Base-by-base conservation (phyloP, 2,113 vertebrate species). In the Zosterops borbonicus region DNA sequence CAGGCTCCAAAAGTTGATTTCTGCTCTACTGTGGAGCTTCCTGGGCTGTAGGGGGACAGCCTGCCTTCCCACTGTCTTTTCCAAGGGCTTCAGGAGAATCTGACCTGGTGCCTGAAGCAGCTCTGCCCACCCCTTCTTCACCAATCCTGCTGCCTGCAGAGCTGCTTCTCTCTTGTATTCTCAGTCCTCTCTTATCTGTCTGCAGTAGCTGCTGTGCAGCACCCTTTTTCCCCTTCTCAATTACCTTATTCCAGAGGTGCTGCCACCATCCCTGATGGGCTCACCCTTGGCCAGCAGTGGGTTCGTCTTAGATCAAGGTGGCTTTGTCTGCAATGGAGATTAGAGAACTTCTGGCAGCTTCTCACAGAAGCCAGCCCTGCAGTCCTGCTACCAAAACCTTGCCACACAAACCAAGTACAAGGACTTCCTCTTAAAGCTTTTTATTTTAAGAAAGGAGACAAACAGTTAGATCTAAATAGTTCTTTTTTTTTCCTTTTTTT, bases 301-400 rank as follows among this genome's bases (percentile, higher is more conserved):
- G 49, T 24, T 16, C 17, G 7, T 35, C 75, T 80, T 21, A 62
- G 56, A 64, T 14, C 13, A 0, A 0, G 3, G 23, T 47, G 25
- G 2, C 4, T 53, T 29, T 53, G n/a, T 19, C 44, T 52, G 3
- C 37, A 3, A 0, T 5, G 2, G 13, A 49, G 11, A 25, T 6
- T 12, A 39, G 15, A 49, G 55, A 79, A 69, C 21, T 65, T 55
- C 58, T 44, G 23, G 31, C 5, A 71, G 2, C 23, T 86, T 71
- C 35, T 60, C 12, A 55, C 14, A 49, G 17, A 77, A 82, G 14
- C 17, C 31, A 39, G 5, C 3, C 14, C 44, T 41, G 50, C 37
- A 76, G 25, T 17, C 3, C 35, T 10, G 5, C 21, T 52, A 64
- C 25, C 18, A 67, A 86, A 71, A 62, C 21, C 20, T 71, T 82